Evolutionary conservation across 1,140 invertebrate species (phyloP).

Genomic region (Rhyacophila brunnea): DNA sequence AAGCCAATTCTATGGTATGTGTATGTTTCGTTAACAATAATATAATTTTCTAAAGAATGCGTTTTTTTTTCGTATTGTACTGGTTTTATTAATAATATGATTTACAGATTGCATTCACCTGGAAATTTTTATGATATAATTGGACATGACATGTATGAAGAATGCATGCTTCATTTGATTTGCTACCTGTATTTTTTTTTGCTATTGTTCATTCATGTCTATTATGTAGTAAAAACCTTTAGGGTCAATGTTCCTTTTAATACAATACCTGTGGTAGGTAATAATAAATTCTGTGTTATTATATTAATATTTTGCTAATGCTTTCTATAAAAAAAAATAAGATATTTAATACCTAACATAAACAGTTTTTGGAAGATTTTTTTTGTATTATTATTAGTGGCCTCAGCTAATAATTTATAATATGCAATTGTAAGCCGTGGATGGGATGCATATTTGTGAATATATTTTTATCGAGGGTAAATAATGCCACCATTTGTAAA

Average conservation of each 20-base stretch:
- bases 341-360: not conserved
- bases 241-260: constrained; percentile 4
- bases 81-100: not conserved
- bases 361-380: too few relatives aligned
- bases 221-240: not conserved
- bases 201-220: constrained; percentile 1
- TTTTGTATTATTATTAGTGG: too few relatives aligned
- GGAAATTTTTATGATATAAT: constrained; percentile 30
- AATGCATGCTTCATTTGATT: constrained; percentile 26
- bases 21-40: too few relatives aligned
- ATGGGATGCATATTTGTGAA: not conserved
- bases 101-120: constrained; percentile 8
- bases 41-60: too few relatives aligned
- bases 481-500: too few relatives aligned
- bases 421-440: too few relatives aligned
- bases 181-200: constrained; percentile 21
- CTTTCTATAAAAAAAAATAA: not conserved
- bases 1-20: too few relatives aligned
- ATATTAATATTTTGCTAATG: too few relatives aligned
- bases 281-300: not conserved
- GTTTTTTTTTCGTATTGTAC: constrained; percentile 2
- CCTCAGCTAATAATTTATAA: too few relatives aligned
- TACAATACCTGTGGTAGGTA: not conserved
- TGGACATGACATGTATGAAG: constrained; percentile 23
- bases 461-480: not conserved